These are phyloP conservation scores for Monochamus alternatus DNA, from an alignment of 2,888 invertebrate species.

Conservation along the genomic window DNA sequence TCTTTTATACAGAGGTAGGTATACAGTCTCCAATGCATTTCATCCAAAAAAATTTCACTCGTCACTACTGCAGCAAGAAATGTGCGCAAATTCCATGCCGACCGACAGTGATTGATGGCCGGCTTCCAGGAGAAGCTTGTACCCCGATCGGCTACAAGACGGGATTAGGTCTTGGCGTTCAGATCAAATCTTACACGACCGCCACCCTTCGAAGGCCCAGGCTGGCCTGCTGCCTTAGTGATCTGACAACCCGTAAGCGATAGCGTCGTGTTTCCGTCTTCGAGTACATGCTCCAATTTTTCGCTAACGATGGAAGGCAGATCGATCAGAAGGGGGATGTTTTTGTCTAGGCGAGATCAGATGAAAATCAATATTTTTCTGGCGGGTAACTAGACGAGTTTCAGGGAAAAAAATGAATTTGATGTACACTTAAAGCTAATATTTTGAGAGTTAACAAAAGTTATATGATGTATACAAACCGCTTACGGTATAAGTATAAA, in stretches of 20 bases:
- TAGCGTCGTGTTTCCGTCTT: constrained; percentile 32
- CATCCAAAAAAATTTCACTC: constrained; percentile 10
- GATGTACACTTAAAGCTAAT: no score
- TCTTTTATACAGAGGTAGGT: no score
- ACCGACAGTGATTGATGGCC: constrained; percentile 64
- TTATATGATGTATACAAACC: no score
- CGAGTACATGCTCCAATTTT: constrained; percentile 30
- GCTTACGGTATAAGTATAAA: no score
- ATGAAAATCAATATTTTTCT: neutral
- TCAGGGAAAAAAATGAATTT: no score
- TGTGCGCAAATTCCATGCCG: constrained; percentile 48
- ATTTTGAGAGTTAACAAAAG: no score
- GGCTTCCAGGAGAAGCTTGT: constrained; percentile 64
- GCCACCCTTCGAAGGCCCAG: constrained; percentile 58
- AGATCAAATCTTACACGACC: constrained; percentile 56
- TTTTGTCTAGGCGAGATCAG: neutral
- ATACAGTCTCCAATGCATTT: neutral
- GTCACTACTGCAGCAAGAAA: constrained; percentile 35
- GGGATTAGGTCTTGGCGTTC: constrained; percentile 60
- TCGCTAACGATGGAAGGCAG: constrained; percentile 7
- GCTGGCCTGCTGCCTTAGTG: constrained; percentile 56
- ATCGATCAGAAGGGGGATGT: constrained; percentile 8
- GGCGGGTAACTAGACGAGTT: no score
- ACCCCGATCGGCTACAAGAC: constrained; percentile 66
- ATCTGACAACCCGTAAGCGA: constrained; percentile 27